Evolutionary conservation across 2,113 vertebrate species (phyloP).

Genomic region (Monopterus albus): DNA sequence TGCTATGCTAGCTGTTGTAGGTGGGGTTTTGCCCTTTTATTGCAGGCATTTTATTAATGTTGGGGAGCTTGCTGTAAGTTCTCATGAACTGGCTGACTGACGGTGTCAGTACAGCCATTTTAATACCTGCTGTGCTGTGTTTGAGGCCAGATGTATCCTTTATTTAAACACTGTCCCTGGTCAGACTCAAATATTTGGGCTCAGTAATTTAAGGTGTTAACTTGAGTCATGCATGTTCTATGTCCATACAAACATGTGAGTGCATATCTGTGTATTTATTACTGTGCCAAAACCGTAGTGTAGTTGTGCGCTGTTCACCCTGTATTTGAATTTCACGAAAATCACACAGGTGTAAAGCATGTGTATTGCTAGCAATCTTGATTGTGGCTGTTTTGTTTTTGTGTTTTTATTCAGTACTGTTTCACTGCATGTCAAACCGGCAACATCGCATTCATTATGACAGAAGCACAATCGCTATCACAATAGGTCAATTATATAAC

Average conservation of each 20-base stretch:
- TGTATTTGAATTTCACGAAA: neutral
- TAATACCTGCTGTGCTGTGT: neutral
- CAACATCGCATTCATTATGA: neutral
- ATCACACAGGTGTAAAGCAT: neutral
- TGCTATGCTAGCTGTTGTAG: constrained; percentile 14
- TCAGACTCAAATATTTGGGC: no score
- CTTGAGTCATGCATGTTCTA: neutral
- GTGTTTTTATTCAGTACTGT: neutral
- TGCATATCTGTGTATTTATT: neutral
- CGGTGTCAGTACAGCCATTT: neutral
- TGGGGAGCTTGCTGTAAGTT: neutral
- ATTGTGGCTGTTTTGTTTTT: neutral
- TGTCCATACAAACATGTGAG: neutral
- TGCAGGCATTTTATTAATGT: no score
- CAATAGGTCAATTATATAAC: no score
- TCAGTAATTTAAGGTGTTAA: no score
- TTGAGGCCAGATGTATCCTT: neutral
- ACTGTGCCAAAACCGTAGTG: neutral
- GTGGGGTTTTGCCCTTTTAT: neutral
- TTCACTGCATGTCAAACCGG: neutral
- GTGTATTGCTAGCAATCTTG: neutral
- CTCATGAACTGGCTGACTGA: neutral
- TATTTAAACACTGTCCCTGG: neutral
- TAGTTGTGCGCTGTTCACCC: neutral
- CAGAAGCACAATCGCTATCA: neutral